Evolutionary conservation across 2,797 vertebrate species (phyloP), one percentile per base, ranked within the genome.

Genomic region (Iguana delicatissima): DNA sequence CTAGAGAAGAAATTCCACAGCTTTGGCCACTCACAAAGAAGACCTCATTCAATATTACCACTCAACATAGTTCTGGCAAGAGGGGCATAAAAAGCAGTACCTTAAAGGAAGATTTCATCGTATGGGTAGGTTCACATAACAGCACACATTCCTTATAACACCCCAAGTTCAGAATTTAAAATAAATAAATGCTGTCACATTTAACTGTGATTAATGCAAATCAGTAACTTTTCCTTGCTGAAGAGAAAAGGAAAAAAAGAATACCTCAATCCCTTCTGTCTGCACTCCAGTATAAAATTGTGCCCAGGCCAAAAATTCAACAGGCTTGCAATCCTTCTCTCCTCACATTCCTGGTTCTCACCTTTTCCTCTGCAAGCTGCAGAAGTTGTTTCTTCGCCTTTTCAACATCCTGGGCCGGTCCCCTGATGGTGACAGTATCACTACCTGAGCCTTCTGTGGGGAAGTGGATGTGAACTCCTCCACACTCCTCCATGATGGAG

Each of bases 401-500:
- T 93, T 99, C 99, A 89, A 99, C 99, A 86, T 99, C 99, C 52
- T 99, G 98, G 18, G 97, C 97, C 0, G 99, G 98, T 59, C 99
- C 99, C 86, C 99, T 98, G 97, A 99, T 99, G 95, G 98, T 99
- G 90, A 99, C 99, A 0, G 99, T 99, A 95, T 99, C 99, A 13
- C 99, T 99, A 57, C 99, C 99, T 0, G 99, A 99, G 91, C 99
- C 99, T 95, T 99, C 99, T 0, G 98, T 98, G 57, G 99, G 99
- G 90, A 99, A 99, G 96, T 99, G 99, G 95, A 99, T 99, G 97
- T 99, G 99, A 83, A 99, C 99, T 0, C 99, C 99, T 0, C 99
- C 99, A 6, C 99, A 99, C 94, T 99, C 99, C 95, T 99, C 99
- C 99, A 99, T 99, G 96, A 99, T 99, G 12, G 99, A 98, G 85